Base-by-base conservation (phyloP, 2,113 vertebrate genomes). In the Condylura cristata region DNA sequence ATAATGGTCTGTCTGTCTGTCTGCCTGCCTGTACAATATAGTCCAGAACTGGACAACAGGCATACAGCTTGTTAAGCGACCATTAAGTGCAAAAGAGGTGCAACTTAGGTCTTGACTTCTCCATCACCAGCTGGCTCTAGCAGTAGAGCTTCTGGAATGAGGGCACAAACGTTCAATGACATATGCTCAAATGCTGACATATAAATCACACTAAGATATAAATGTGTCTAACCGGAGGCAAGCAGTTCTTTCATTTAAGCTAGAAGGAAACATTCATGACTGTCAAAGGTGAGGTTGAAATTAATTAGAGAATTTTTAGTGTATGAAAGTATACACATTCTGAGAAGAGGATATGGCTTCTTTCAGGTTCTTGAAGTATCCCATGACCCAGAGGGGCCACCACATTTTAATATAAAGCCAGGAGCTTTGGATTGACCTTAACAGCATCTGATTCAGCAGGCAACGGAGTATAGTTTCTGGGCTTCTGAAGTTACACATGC, bases 231-330 rank as follows among this genome's bases (percentile, higher is more conserved):
- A 51, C 4, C 9, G 80, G 5, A 60, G n/a, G 28, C n/a, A 87
- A 85, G 39, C 11, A 24, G 22, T 46, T 91, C 44, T 78, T 78
- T 79, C 18, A 93, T 28, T 74, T 80, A 53, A 81, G 34, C 37
- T 92, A 20, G 28, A 86, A 3, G 58, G 39, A 80, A 89, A 37
- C 68, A 84, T 65, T 28, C 5, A 65, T 86, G n/a, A 94, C 30
- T 76, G 14, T n/a, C 8, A 28, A 91, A 86, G 74, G 56, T 32
- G 82, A 89, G 85, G 85, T 74, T 74, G 46, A 94, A 63, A 53
- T 74, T n/a, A 89, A 37, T 90, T 88, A 85, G 30, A 86, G 14
- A 60, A 83, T 63, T 87, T 82, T 94, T 41, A 84, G 11, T 85
- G 16, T 86, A n/a, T 30, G 11, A 81, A 37, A 13, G 14, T 44